Evolutionary conservation across 1,140 invertebrate genomes (phyloP).

Genomic region (Drosophila melanogaster): Release_6_plus_ISO1_MT NC_004354.4:14495001-14495500

Average conservation of each 20-base stretch:
- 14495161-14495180: constrained; percentile 56
- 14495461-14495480: constrained; percentile 44
- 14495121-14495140: constrained; percentile 8
- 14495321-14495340: constrained; percentile 29
- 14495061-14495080: constrained; percentile 9
- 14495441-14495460: background rate
- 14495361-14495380: constrained; percentile 42
- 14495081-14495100: constrained; percentile 30
- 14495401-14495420: constrained; percentile 61
- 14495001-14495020: constrained; percentile 9
- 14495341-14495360: constrained; percentile 27
- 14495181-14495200: constrained; percentile 6
- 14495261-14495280: no score
- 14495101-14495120: constrained; percentile 19
- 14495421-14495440: constrained; percentile 59
- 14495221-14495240: constrained; percentile 5
- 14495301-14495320: constrained; percentile 13
- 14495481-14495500: constrained; percentile 70
- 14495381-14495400: constrained; percentile 59
- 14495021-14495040: constrained; percentile 34
- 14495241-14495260: constrained; percentile 11
- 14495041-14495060: background rate
- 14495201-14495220: constrained; percentile 15
- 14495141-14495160: constrained; percentile 40
- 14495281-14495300: no score